Evolutionary conservation across 2,797 vertebrate genomes (phyloP).

Genomic region (Chiroxiphia lanceolata): DNA sequence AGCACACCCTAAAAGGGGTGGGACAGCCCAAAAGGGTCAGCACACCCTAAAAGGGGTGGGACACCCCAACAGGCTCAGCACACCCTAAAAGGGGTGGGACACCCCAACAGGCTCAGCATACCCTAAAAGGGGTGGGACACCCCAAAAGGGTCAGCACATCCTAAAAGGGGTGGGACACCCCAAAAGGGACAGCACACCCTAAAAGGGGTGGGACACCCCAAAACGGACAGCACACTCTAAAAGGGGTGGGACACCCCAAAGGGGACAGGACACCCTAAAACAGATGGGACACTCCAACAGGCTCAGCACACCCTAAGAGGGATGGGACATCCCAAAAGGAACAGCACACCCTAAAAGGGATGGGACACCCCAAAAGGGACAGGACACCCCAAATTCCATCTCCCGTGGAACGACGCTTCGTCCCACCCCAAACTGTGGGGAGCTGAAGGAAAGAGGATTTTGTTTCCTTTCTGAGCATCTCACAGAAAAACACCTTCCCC

Average conservation of each 20-base stretch:
- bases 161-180: not conserved
- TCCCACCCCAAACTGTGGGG: fast-evolving
- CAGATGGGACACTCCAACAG: not conserved
- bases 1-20: not conserved
- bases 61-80: too few species aligned
- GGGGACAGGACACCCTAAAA: too few species aligned
- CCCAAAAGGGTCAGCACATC: not conserved
- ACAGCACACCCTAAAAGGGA: too few species aligned
- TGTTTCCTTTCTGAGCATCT: not conserved
- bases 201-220: too few species aligned
- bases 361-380: too few species aligned
- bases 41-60: too few species aligned
- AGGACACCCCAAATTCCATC: not conserved
- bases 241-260: too few species aligned
- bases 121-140: too few species aligned
- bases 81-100: too few species aligned
- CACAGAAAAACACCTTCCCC: fast-evolving
- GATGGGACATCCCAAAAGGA: too few species aligned
- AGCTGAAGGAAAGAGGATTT: not conserved
- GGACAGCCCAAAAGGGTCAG: not conserved
- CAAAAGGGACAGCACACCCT: not conserved
- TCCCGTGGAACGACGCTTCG: fast-evolving
- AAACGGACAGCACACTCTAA: not conserved
- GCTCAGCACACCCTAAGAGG: not conserved
- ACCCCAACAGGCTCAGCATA: not conserved